Conservation (phyloP, 1,140 invertebrate species). For the Lordiphosa clarofinis region DNA sequence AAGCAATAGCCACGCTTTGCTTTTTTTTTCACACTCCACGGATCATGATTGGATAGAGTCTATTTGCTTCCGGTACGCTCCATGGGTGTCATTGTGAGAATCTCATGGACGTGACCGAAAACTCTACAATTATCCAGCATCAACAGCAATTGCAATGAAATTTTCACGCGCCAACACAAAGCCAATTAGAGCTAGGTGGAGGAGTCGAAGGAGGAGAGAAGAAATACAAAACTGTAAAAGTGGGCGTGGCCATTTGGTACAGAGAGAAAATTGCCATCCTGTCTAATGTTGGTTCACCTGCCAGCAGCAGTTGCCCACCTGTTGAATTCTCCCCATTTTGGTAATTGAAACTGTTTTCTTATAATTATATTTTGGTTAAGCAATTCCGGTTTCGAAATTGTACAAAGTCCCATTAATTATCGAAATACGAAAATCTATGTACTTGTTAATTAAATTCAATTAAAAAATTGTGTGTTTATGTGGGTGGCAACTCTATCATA, state of each 20-base stretch:
- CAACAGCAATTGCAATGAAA: constrained; percentile 43
- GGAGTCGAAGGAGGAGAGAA: constrained; percentile 15
- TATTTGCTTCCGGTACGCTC: constrained; percentile 42
- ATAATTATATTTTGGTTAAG: constrained; percentile 28
- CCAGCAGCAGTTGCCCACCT: constrained; percentile 24
- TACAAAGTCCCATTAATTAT: constrained; percentile 8
- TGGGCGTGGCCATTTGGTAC: constrained; percentile 34
- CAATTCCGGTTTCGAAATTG: constrained; percentile 12
- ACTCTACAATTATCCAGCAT: constrained; percentile 36
- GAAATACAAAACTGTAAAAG: constrained; percentile 28
- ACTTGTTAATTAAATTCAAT: constrained; percentile 24
- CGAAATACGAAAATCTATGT: constrained; percentile 13
- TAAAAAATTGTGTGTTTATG: constrained; percentile 14
- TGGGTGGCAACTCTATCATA: constrained; percentile 6
- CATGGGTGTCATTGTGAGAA: constrained; percentile 47
- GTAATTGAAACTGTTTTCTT: constrained; percentile 56
- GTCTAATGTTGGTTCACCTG: constrained; percentile 31
- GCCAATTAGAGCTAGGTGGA: constrained; percentile 28
- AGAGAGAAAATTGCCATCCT: constrained; percentile 46
- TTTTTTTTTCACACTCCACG: constrained; percentile 30
- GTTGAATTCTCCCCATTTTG: constrained; percentile 3
- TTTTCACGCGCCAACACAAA: constrained; percentile 55
- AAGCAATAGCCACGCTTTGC: constrained; percentile 22
- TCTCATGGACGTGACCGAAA: constrained; percentile 44
- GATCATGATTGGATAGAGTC: constrained; percentile 16